Evolutionary conservation across 2,113 vertebrate species (phyloP).

Genomic region (Galeopterus variegatus): DNA sequence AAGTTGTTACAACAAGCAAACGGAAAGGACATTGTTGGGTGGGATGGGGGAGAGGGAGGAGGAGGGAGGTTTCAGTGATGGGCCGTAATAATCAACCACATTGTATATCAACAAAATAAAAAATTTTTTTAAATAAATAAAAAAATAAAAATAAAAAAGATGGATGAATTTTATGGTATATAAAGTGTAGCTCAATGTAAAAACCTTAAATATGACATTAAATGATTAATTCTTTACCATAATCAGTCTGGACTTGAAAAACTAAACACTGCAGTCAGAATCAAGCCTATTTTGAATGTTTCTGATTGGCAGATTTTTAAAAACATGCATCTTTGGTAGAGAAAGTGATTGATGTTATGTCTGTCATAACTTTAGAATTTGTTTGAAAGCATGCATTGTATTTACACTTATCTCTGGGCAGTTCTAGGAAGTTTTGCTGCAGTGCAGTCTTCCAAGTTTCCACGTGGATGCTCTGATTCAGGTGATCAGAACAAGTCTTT

Average conservation of each 20-base stretch:
- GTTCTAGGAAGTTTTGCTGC: not conserved
- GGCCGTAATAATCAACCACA: no score
- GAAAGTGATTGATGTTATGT: not conserved
- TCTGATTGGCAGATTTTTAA: not conserved
- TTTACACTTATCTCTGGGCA: not conserved
- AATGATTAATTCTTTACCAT: not conserved
- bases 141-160: no score
- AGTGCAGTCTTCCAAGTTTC: not conserved
- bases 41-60: no score
- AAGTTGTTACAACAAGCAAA: no score
- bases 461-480: fast-evolving
- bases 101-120: no score
- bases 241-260: not conserved
- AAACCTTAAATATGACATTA: constrained; percentile 11
- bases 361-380: not conserved
- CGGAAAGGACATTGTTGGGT: no score
- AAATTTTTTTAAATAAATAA: no score
- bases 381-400: not conserved
- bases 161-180: not conserved
- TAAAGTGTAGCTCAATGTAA: not conserved
- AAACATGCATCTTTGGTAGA: not conserved
- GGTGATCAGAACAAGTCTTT: not conserved
- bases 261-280: not conserved
- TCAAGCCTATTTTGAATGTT: constrained; percentile 42
- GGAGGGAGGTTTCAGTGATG: no score